Base-by-base conservation (phyloP, 2,797 vertebrate species). In the Bucorvus abyssinicus region DNA sequence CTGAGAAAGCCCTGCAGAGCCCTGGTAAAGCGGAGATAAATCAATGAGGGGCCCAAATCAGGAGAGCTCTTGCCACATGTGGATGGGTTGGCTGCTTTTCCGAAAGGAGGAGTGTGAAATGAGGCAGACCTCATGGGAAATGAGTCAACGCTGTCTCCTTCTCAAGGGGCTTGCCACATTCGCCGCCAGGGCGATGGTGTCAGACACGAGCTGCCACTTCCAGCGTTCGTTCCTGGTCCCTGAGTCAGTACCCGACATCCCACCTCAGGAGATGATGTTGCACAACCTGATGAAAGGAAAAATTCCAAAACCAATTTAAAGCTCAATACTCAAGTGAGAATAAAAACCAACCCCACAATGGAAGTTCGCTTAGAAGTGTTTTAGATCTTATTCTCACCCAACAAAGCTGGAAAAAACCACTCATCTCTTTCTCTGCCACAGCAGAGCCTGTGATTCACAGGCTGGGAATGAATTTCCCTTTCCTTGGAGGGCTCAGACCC, bases 141-240 rank as follows among this genome's bases (percentile, higher is more conserved):
- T 88, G 92, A 92, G 82, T 93, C 82, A 89, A 6, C 5, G 3
- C 80, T 44, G 23, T 52, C 73, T 76, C 76, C 65, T 34, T 40
- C 90, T 55, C 52, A 0, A 4, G 68, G 77, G 76, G 56, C 45
- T 30, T n/a, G 71, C 44, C 7, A 1, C 42, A 4, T 55, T 84
- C 0, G 1, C 91, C 92, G 73, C 47, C 71, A 36, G 65, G 84
- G 83, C 81, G 91, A 76, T 4, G 7, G 78, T 95, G 94, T 93
- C 88, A 93, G 77, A 30, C 89, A 77, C 74, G 90, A 92, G 90
- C 86, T 96, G 90, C 87, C 92, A 45, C 71, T 87, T 87, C 22
- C 79, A 55, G 42, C 5, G 64, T 67, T 84, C 64, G 1, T 82
- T 44, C 10, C 83, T 32, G 76, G 16, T n/a, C 71, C 85, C 81